phyloP scores from a whole-genome alignment of 2,797 vertebrate genomes.

The Botia kubotai region DNA sequence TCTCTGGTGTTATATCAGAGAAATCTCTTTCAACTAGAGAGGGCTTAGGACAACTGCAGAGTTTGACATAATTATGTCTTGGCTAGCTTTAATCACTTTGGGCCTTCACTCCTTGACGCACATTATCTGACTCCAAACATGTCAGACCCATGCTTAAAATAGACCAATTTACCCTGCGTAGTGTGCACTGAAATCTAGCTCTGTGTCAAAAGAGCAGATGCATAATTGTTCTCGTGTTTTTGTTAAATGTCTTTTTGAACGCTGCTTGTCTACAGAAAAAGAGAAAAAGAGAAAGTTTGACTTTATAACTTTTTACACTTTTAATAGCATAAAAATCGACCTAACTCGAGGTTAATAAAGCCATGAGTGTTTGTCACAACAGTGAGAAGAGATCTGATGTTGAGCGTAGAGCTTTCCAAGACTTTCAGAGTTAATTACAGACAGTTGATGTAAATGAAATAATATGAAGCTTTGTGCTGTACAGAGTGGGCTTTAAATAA shows the following conservation, averaged over 20 bases:
- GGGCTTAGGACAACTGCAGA: constrained; percentile 76
- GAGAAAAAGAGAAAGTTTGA: constrained; percentile 59
- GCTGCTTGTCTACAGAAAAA: constrained; percentile 39
- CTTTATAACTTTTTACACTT: constrained; percentile 64
- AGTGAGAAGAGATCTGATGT: constrained; percentile 59
- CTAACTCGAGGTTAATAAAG: constrained; percentile 76
- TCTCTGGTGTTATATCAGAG: constrained; percentile 66
- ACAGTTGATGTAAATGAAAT: constrained; percentile 36
- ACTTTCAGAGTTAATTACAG: constrained; percentile 70
- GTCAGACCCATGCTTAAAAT: constrained; percentile 72
- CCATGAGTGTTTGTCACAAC: constrained; percentile 52
- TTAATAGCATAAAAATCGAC: constrained; percentile 75
- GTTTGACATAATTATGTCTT: constrained; percentile 81
- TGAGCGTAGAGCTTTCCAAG: constrained; percentile 55
- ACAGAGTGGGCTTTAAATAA: constrained; percentile 30
- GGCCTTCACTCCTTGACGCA: constrained; percentile 73
- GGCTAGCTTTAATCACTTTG: constrained; percentile 82
- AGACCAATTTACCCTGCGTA: constrained; percentile 77
- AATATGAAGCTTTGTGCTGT: constrained; percentile 21
- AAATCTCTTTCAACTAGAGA: constrained; percentile 82
- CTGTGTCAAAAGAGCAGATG: constrained; percentile 66
- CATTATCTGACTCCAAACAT: constrained; percentile 75
- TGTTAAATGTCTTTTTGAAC: constrained; percentile 59
- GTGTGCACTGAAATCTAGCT: constrained; percentile 66
- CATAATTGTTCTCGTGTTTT: constrained; percentile 69